Base-by-base conservation (phyloP, 2,888 invertebrate species). In the Pheosia gnoma region DNA sequence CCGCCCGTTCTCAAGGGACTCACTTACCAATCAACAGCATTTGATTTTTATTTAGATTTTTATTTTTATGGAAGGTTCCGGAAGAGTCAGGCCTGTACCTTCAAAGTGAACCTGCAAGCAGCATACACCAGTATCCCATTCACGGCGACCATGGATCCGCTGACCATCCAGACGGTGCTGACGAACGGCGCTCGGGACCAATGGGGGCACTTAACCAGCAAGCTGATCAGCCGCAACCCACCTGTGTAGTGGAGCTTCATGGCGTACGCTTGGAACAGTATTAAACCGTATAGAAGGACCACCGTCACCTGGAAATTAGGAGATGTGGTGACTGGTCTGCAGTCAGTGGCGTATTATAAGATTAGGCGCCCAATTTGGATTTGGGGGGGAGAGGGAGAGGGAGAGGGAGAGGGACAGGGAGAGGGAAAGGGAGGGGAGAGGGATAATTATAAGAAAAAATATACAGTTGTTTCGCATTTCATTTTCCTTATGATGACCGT, bases 201-300 rank as follows among this genome's bases (percentile, higher is more conserved):
- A 71, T 90, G 83, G 0, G 91, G 89, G 13, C 82, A 83, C 60
- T 84, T 83, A 38, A 91, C 80, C 45, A 90, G 73, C 66, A 90
- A 81, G 3, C 88, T 79, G 49, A 91, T 79, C 25, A 93, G 84
- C 0, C 92, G 85, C 9, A 93, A 79, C 0, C 92, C 93, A 0
- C 87, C 85, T 0, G 93, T 93, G 78, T 91, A 92, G 72, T 91
- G 91, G 3, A 93, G 83, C 80, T 93, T 93, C 91, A 92, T 91
- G 66, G 86, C 87, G 76, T 93, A 93, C 39, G 89, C 89, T 79
- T 93, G 92, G 37, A 89, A 78, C 3, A 92, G 78, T 52, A 93
- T 85, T 58, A 92, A 75, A 0, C 87, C 90, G 80, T 87, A 92
- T 0, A 93, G 82, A 0, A 91, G 79, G 57, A 83, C 74, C 3